Base-by-base conservation (phyloP, 2,888 invertebrate genomes). In the Argyra leucocephala region DNA sequence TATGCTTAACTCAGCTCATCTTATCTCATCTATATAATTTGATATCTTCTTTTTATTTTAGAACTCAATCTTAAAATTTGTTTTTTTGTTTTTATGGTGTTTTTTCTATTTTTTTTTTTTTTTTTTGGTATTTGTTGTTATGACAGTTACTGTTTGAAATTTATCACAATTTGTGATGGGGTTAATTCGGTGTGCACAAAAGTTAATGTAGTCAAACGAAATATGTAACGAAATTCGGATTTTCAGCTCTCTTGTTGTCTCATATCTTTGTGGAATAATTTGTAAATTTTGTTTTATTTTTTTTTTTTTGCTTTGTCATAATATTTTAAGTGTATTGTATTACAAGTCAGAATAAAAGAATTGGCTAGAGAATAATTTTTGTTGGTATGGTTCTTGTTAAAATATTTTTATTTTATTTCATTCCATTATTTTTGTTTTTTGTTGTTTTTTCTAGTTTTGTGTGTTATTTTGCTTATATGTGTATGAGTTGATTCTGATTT, bases 11-110 rank as follows among this genome's bases (percentile, higher is more conserved):
- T 48, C 48, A 48, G 18, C 48, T 48, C 48, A n/a, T 48, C 48
- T 48, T 48, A 48, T 48, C 48, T 48, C 48, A 48, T 48, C 48
- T 48, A 48, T 48, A 48, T 48, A 48, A 48, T 48, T 48, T 48
- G 48, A 48, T 48, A 48, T 48, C 48, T 48, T 3, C 18, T 15
- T 48, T 48, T 18, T 15, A 48, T 48, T 26, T 26, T 26, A 26
- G 26, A 26, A 26, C 37, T 31, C 7, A 31, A n/a, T n/a, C 31
- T 31, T 31, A 31, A 26, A 26, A 6, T 31, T 31, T 31, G 12
- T 31, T 31, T 31, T 31, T 2, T 12, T 31, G 12, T 31, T 31
- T 26, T 31, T 31, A 31, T 31, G 26, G 31, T 31, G 3, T 26
- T 26, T 26, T 26, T 26, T 26, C 7, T 26, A 6, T 26, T 26